These are phyloP conservation scores for Myripristis murdjan DNA, from an alignment of 2,797 vertebrate species.

Conservation along the genomic window DNA sequence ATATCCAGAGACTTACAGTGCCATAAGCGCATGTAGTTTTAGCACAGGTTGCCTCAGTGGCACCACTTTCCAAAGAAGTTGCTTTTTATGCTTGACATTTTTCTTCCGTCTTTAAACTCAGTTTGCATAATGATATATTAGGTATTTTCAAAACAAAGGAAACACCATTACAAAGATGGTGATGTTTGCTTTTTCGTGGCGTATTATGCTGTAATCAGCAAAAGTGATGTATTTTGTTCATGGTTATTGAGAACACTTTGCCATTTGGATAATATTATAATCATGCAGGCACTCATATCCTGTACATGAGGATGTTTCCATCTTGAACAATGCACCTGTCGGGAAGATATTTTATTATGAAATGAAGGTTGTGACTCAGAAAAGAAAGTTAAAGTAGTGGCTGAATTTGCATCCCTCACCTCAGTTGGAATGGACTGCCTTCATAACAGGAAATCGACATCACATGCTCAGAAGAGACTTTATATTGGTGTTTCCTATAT, in stretches of 20 bases:
- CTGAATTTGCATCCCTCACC: no score
- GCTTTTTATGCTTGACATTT: not conserved
- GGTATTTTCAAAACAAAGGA: slow-evolving; percentile 11
- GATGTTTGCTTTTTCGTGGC: not conserved
- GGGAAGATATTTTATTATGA: no score
- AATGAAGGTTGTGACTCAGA: no score
- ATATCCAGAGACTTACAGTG: not conserved
- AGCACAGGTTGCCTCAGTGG: not conserved
- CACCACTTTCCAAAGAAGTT: slow-evolving; percentile 11
- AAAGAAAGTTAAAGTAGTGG: no score
- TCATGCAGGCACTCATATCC: not conserved
- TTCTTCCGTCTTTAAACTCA: slow-evolving; percentile 2
- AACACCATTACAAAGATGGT: not conserved
- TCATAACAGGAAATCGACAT: not conserved
- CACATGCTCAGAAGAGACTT: not conserved
- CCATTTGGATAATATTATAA: not conserved
- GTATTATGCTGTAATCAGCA: not conserved
- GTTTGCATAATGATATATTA: not conserved
- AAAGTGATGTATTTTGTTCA: no score
- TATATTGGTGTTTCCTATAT: not conserved
- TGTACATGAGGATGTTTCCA: no score
- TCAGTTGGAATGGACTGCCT: no score
- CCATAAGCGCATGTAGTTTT: not conserved
- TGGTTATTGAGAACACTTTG: not conserved
- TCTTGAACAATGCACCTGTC: no score